These are phyloP conservation scores for Dicrostonyx torquatus DNA, from an alignment of 2,797 vertebrate genomes.

Conservation along the genomic window DNA sequence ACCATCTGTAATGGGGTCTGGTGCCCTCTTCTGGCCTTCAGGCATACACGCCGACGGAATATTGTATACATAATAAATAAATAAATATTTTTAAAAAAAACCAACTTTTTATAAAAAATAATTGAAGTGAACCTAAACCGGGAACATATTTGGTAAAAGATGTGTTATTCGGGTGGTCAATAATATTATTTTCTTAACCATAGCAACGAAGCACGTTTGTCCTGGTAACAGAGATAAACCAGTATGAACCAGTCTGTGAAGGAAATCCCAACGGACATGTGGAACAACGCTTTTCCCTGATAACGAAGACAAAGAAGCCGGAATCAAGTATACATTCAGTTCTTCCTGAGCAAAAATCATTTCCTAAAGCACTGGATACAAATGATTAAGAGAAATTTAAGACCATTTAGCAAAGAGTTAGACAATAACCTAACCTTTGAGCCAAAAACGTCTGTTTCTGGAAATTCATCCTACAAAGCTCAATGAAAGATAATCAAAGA, in stretches of 20 bases:
- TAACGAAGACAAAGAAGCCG: not conserved
- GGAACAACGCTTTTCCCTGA: too few species aligned
- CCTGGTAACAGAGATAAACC: too few species aligned
- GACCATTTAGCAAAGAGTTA: not conserved
- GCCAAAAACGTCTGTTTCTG: conserved; percentile 10
- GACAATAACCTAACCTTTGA: not conserved
- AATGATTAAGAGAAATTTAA: not conserved
- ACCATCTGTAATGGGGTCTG: too few species aligned
- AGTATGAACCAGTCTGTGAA: too few species aligned
- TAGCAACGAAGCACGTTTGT: not conserved
- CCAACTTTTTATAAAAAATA: not conserved
- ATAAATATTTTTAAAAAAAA: too few species aligned
- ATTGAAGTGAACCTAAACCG: not conserved
- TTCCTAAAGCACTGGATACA: not conserved
- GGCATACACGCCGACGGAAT: too few species aligned
- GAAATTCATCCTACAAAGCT: conserved; percentile 8
- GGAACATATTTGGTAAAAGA: not conserved
- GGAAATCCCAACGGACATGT: not conserved
- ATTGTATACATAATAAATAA: too few species aligned
- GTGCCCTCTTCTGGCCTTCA: too few species aligned
- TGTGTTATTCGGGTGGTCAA: not conserved
- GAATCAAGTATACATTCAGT: not conserved
- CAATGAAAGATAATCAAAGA: not conserved
- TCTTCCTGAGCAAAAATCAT: not conserved
- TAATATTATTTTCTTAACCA: not conserved